A percentile compares a stretch with the other conserved stretches of the same genome.
These are phyloP conservation scores for Urosaurus nigricauda DNA, from an alignment of 2,797 vertebrate species.

Conservation along the genomic window DNA sequence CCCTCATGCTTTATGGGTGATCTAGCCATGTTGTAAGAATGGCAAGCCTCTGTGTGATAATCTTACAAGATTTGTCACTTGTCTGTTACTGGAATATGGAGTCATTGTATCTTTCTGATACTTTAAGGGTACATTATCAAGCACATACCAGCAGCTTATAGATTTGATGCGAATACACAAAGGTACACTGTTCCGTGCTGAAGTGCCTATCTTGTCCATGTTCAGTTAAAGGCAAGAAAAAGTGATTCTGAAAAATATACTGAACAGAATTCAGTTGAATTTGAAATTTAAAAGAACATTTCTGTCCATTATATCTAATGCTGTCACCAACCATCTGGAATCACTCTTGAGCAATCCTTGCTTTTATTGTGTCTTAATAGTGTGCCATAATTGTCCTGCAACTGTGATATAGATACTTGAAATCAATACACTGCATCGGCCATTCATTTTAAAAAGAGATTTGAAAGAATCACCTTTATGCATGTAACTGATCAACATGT, in stretches of 20 bases:
- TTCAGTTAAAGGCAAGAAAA: neutral
- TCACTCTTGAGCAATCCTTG: neutral
- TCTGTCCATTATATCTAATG: neutral
- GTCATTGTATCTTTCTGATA: too few relatives aligned
- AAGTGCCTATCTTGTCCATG: neutral
- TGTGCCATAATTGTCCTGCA: neutral
- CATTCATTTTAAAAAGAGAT: neutral
- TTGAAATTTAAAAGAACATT: neutral
- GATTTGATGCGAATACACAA: neutral
- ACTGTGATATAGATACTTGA: neutral
- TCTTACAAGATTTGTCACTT: neutral
- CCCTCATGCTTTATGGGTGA: too few relatives aligned
- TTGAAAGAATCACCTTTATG: neutral
- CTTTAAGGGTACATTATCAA: neutral
- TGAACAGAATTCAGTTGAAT: constrained; percentile 14
- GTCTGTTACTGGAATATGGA: neutral
- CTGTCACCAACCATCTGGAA: fast-evolving
- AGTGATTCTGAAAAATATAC: neutral
- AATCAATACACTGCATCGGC: neutral
- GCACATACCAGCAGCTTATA: neutral
- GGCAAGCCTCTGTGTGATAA: too few relatives aligned
- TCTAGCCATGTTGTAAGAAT: too few relatives aligned
- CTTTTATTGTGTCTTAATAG: constrained; percentile 17
- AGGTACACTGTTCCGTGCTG: neutral
- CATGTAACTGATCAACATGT: neutral